Conservation (phyloP, 2,888 invertebrate genomes). For the Folsomia candida region DNA sequence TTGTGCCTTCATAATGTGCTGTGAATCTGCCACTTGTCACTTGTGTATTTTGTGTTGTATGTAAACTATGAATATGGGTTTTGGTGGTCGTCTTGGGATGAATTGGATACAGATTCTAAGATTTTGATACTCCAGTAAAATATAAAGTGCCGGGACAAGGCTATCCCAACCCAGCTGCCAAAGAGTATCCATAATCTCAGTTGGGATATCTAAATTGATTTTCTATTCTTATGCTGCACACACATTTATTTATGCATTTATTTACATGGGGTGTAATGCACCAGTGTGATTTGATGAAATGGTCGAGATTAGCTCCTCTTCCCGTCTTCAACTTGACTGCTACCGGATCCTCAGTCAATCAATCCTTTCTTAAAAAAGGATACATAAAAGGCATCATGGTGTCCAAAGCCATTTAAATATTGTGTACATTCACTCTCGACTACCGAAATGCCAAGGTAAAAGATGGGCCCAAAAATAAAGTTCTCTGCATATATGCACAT, state of each 20-base stretch:
- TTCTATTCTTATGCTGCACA: constrained; percentile 17
- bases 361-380: constrained; percentile 10
- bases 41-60: too few species aligned
- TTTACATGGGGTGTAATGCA: neutral
- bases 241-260: neutral
- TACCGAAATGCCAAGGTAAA: too few species aligned
- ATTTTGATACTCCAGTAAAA: neutral
- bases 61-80: neutral
- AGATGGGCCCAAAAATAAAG: too few species aligned
- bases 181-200: neutral
- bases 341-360: constrained; percentile 24
- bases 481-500: too few species aligned
- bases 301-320: constrained; percentile 16
- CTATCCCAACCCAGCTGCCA: neutral
- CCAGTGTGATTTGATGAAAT: constrained; percentile 14
- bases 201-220: constrained; percentile 18
- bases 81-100: neutral
- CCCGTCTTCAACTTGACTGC: constrained; percentile 14
- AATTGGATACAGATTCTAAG: neutral
- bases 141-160: neutral
- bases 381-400: constrained; percentile 16
- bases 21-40: too few species aligned
- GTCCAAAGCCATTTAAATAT: constrained; percentile 16
- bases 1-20: too few species aligned
- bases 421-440: neutral